Conservation (phyloP, 2,797 vertebrate species). For the Clarias laeviceps region DNA sequence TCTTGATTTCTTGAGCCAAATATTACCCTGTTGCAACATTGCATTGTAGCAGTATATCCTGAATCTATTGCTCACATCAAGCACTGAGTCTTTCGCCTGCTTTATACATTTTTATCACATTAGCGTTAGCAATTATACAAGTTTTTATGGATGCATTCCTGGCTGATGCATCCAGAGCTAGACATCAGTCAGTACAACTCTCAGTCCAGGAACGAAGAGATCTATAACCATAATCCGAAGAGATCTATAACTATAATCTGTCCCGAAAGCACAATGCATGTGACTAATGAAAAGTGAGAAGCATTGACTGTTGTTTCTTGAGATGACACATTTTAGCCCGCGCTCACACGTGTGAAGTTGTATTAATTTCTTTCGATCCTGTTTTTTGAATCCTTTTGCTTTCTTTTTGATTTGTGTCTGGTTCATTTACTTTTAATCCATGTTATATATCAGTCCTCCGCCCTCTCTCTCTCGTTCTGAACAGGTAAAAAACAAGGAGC, state of each 20-base stretch:
- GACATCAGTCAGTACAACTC: not conserved
- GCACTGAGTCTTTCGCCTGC: not conserved
- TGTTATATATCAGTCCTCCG: slow-evolving; percentile 87
- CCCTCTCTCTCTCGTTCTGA: slow-evolving; percentile 94
- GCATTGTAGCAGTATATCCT: not conserved
- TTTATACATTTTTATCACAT: not conserved
- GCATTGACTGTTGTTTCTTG: slow-evolving; percentile 44
- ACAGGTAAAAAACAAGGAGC: slow-evolving; percentile 99
- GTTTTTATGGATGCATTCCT: too few relatives aligned
- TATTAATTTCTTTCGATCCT: slow-evolving; percentile 65
- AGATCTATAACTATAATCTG: not conserved
- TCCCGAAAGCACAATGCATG: not conserved
- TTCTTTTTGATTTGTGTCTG: slow-evolving; percentile 64
- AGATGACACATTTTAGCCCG: slow-evolving; percentile 62
- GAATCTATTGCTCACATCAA: not conserved
- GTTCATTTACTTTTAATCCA: slow-evolving; percentile 76
- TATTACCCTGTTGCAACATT: not conserved
- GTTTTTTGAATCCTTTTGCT: slow-evolving; percentile 49
- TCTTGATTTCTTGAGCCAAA: not conserved
- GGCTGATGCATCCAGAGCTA: not conserved
- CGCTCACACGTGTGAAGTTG: slow-evolving; percentile 70
- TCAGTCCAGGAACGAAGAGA: not conserved
- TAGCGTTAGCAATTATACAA: not conserved
- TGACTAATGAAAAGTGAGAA: not conserved
- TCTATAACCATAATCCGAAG: not conserved